Percentiles rank a stretch among this genome's conserved stretches.
Conservation (phyloP, 2,888 invertebrate species). For the Noctua janthina region DNA sequence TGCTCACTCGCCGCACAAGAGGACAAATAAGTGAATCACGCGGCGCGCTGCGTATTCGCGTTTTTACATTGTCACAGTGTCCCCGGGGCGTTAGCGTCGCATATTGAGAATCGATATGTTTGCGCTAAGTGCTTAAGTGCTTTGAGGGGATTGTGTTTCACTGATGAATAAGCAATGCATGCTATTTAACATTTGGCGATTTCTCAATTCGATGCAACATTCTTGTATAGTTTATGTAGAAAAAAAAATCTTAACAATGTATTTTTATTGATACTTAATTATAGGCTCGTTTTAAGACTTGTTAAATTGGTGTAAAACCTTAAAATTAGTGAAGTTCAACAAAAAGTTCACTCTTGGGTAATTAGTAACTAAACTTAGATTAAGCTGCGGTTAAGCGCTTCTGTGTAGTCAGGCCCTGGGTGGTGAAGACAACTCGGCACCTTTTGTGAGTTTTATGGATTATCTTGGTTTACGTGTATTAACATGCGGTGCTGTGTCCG, state of each 20-base stretch:
- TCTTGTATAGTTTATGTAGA: slow-evolving; percentile 11
- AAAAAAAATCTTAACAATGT: not conserved
- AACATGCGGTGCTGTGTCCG: slow-evolving; percentile 86
- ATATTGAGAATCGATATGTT: slow-evolving; percentile 89
- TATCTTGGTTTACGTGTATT: slow-evolving; percentile 88
- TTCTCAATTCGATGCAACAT: slow-evolving; percentile 49
- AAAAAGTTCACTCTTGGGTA: slow-evolving; percentile 1
- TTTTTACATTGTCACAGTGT: slow-evolving; percentile 87
- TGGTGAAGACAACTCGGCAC: slow-evolving; percentile 88
- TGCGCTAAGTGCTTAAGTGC: slow-evolving; percentile 89
- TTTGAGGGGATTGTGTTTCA: slow-evolving; percentile 86
- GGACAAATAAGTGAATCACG: slow-evolving; percentile 86
- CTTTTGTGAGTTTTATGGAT: slow-evolving; percentile 88
- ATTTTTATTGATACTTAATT: not conserved
- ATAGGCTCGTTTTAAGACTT: not conserved
- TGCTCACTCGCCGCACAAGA: slow-evolving; percentile 77
- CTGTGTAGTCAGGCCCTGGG: slow-evolving; percentile 73
- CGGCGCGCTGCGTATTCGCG: slow-evolving; percentile 81
- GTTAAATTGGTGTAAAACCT: not conserved
- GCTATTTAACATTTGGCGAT: slow-evolving; percentile 72
- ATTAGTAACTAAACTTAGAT: slow-evolving; percentile 51
- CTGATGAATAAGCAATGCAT: slow-evolving; percentile 86
- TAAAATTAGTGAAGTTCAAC: not conserved
- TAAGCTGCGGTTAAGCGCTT: slow-evolving; percentile 65
- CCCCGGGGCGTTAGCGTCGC: slow-evolving; percentile 83